Base-by-base conservation (phyloP, 2,113 vertebrate genomes). In the Haemorhous mexicanus region DNA sequence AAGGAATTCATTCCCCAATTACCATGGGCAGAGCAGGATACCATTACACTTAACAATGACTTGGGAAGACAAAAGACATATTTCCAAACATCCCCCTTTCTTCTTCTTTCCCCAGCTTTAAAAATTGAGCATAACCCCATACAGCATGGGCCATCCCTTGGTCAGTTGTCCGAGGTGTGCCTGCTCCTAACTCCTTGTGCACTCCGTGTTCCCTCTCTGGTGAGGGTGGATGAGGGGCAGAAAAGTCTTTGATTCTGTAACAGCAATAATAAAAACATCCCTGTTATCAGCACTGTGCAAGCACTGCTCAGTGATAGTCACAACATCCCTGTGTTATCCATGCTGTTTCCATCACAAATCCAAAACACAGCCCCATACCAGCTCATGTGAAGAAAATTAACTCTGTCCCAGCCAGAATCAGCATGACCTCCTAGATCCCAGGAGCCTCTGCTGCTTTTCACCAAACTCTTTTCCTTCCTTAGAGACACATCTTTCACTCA, bases 1-100 rank as follows among this genome's bases (percentile, higher is more conserved):
- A 22, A 43, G 17, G 8, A 77, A 39, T 59, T 63, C 0, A 26
- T 47, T 84, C 23, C 7, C 18, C 20, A 24, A 2, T 62, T 63
- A 6, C 33, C 13, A 53, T 0, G 0, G 3, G 5, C 37, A 62
- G 37, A 72, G 8, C 20, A 53, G 16, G 35, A 4, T 4, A 30
- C 11, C 30, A 27, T 63, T 4, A 50, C 0, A 0, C 0, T 0
- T n/a, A 24, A 55, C 0, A 1, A 10, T 56, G 6, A 35, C 20
- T 83, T 24, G 37, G 26, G 50, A 91, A 66, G 41, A 61, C 24
- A 62, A 74, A 66, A 0, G 0, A 6, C 12, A 9, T 20, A 5
- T 43, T 22, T 44, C 17, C 6, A 11, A 63, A 50, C 1, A 1
- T 15, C 3, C 5, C 0, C 1, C 26, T 41, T 70, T n/a, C 4